Evolutionary conservation across 2,797 vertebrate species (phyloP).

Genomic region (Leptoclinus maculatus): DNA sequence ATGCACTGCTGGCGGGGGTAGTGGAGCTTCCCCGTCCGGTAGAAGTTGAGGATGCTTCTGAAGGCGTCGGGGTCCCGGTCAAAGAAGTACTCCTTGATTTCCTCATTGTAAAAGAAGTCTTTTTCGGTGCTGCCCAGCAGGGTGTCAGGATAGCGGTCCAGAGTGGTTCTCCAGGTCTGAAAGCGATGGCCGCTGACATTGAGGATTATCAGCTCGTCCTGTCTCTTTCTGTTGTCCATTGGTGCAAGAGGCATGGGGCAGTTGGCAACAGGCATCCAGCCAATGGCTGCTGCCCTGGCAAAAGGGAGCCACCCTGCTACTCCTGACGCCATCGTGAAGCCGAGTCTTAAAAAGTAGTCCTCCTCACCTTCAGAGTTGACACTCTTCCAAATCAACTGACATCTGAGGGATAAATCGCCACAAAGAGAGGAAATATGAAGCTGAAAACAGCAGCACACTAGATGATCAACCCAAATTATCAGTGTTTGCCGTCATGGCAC

Average conservation of each 20-base stretch:
- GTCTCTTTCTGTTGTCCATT: conserved; percentile 89
- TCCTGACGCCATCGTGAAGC: conserved; percentile 92
- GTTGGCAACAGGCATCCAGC: conserved; percentile 99
- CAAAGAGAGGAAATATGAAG: conserved; percentile 35
- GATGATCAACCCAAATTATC: background rate
- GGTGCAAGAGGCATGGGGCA: conserved; percentile 97
- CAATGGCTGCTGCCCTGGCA: conserved; percentile 96
- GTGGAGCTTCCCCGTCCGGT: conserved; percentile 97
- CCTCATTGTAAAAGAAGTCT: conserved; percentile 98
- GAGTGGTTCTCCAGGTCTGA: conserved; percentile 97
- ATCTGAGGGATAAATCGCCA: conserved; percentile 77
- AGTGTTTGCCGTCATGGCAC: background rate
- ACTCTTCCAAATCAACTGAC: conserved; percentile 78
- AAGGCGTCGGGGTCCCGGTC: conserved; percentile 98
- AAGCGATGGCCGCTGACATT: conserved; percentile 96
- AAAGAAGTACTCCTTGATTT: conserved; percentile 98
- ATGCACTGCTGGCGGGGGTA: conserved; percentile 98
- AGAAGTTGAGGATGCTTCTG: conserved; percentile 97
- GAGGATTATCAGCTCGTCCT: conserved; percentile 95
- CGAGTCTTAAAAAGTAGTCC: conserved; percentile 53
- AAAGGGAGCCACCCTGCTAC: conserved; percentile 98
- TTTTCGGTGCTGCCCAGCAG: conserved; percentile 97
- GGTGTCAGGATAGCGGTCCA: conserved; percentile 97
- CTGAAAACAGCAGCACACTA: conserved; percentile 19
- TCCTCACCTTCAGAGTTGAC: conserved; percentile 72